phyloP scores from a whole-genome alignment of 2,113 vertebrate genomes.

The Corythaeola cristata region DNA sequence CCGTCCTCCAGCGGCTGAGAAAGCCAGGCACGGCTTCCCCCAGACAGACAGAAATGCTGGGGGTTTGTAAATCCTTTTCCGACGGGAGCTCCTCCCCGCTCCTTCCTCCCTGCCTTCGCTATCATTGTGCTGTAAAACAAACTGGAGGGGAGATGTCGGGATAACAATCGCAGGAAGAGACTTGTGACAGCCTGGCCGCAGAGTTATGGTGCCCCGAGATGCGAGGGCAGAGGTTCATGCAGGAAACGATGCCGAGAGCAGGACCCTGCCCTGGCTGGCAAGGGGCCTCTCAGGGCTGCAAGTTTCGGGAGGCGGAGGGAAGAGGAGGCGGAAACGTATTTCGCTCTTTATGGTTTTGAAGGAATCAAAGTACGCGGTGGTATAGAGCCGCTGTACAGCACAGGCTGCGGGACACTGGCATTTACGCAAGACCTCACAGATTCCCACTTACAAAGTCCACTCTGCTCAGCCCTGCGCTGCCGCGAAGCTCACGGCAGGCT shows the following conservation, averaged over 20 bases:
- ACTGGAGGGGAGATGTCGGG: conserved; percentile 5
- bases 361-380: not conserved
- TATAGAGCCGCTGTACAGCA: not conserved
- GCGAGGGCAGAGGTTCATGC: conserved; percentile 4
- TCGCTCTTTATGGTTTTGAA: not conserved
- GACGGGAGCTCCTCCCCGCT: not conserved
- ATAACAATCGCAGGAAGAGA: conserved; percentile 53
- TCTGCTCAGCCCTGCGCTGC: not conserved
- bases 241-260: not conserved
- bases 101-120: conserved; percentile 11
- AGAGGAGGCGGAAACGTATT: not conserved
- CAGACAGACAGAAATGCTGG: not conserved
- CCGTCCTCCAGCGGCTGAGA: not conserved
- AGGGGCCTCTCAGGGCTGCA: not conserved
- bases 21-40: not conserved
- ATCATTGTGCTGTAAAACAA: conserved; percentile 20
- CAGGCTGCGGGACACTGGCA: not conserved
- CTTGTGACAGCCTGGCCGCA: not conserved
- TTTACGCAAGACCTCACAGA: not conserved
- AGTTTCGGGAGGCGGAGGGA: not conserved
- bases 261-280: not conserved
- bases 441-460: not conserved
- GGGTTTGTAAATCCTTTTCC: not conserved
- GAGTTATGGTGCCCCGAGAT: not conserved
- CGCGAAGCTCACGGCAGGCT: not conserved